A percentile compares a stretch with the other conserved stretches of the same genome.
These are phyloP conservation scores for Mya arenaria DNA, from an alignment of 1,140 invertebrate genomes.

Conservation along the genomic window DNA sequence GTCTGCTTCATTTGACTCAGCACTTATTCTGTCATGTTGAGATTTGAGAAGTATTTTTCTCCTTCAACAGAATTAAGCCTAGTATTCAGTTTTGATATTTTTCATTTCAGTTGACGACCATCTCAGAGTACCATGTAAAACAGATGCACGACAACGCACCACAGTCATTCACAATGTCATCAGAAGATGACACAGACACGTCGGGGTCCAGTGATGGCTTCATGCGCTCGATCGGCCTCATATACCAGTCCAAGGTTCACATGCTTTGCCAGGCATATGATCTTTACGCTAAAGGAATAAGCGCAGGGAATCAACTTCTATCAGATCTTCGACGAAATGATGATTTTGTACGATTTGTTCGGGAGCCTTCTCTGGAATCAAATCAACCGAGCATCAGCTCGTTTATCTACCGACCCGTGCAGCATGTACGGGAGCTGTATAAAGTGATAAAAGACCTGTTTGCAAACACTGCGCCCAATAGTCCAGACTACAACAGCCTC, in stretches of 20 bases:
- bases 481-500: slow-evolving; percentile 67
- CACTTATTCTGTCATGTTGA: too few relatives aligned
- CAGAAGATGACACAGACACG: slow-evolving; percentile 69
- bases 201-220: slow-evolving; percentile 67
- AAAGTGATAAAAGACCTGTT: slow-evolving; percentile 71
- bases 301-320: slow-evolving; percentile 66
- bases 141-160: slow-evolving; percentile 76
- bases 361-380: slow-evolving; percentile 62
- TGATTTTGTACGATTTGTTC: slow-evolving; percentile 74
- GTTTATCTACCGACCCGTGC: slow-evolving; percentile 73
- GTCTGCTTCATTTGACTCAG: too few relatives aligned
- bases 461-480: slow-evolving; percentile 61
- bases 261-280: slow-evolving; percentile 77
- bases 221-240: slow-evolving; percentile 71
- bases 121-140: slow-evolving; percentile 78
- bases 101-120: slow-evolving; percentile 70
- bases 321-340: slow-evolving; percentile 65
- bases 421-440: slow-evolving; percentile 76
- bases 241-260: slow-evolving; percentile 77
- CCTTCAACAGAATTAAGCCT: too few relatives aligned
- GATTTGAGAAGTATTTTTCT: too few relatives aligned
- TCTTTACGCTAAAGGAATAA: slow-evolving; percentile 72
- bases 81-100: too few relatives aligned
- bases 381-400: slow-evolving; percentile 72
- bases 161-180: slow-evolving; percentile 65